Percentiles rank a stretch among this genome's conserved stretches.
These are phyloP conservation scores for Apis cerana DNA, from an alignment of 1,140 invertebrate genomes.

Conservation along the genomic window DNA sequence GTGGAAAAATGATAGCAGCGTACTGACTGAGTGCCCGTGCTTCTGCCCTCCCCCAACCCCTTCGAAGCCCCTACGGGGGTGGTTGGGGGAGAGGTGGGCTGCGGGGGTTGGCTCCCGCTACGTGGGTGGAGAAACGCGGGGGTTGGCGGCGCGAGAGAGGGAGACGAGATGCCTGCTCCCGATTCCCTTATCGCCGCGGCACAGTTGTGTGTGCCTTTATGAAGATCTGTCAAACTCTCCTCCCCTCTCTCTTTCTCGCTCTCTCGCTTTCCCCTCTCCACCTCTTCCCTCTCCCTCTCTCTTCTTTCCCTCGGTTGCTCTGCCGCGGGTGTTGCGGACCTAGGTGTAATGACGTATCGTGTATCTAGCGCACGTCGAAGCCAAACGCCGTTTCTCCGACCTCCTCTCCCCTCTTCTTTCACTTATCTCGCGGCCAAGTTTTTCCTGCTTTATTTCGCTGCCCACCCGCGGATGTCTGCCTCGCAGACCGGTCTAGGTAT, in stretches of 20 bases:
- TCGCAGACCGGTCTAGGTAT: not conserved
- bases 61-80: conserved; percentile 40
- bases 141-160: conserved; percentile 39
- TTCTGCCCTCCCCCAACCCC: conserved; percentile 42
- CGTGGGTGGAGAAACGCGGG: conserved; percentile 36
- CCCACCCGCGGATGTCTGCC: not conserved
- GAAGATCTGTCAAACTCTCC: conserved; percentile 75
- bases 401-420: conserved; percentile 28
- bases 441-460: conserved; percentile 25
- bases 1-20: conserved; percentile 72
- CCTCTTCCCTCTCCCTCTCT: not conserved
- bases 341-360: conserved; percentile 65
- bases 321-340: conserved; percentile 63
- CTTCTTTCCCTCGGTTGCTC: conserved; percentile 32
- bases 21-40: conserved; percentile 69
- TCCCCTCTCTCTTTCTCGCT: conserved; percentile 48
- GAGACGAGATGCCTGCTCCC: conserved; percentile 70
- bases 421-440: conserved; percentile 29
- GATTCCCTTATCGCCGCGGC: conserved; percentile 74
- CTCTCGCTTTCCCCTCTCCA: conserved; percentile 18
- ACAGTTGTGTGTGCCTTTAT: conserved; percentile 78
- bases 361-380: conserved; percentile 53
- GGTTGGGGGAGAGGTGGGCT: conserved; percentile 69
- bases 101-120: conserved; percentile 39
- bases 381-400: conserved; percentile 50